Base-by-base conservation (phyloP, 2,888 invertebrate genomes). In the Ennomos quercinarius region DNA sequence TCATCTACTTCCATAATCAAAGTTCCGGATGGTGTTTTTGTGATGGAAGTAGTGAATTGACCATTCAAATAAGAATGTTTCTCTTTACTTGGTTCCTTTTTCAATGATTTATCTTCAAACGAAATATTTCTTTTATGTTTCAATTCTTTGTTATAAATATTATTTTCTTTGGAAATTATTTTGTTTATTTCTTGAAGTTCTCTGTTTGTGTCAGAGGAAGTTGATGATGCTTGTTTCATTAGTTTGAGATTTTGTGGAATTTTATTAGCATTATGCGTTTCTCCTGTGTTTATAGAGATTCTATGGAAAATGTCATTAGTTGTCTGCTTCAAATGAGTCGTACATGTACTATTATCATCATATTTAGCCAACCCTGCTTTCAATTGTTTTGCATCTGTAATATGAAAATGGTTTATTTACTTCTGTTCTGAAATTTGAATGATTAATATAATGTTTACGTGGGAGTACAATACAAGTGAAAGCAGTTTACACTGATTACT, bases 381-480 rank as follows among this genome's bases (percentile, higher is more conserved):
- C 68, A 77, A 42, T 75, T 76, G 70, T 70, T 80, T 83, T 68
- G 63, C 45, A 78, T 78, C 88, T 88, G 87, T 59, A 87, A 61
- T 57, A 37, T 45, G 41, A 46, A 52, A 52, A 55, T 46, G 10
- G 43, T 11, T 51, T 36, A 41, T 27, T 27, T 27, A 27, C 27
- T 27, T 27, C 27, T 6, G 27, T 27, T 27, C 6, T 27, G 27
- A 27, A 0, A 4, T 27, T 27, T 27, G 4, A 6, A 27, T 27
- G 4, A 27, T 27, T 4, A 6, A 27, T 9, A 5, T 54, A 34
- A 43, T 12, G 43, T 50, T 68, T 66, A 76, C 81, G 84, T 88
- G 89, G 88, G 86, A 90, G 88, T 84, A 87, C 87, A 87, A 84
- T 79, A 79, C 72, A 79, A 76, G 61, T 78, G 66, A 77, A 80